Percentiles rank a stretch among this genome's conserved stretches.
phyloP scores from a whole-genome alignment of 1,140 invertebrate genomes.

The Atta cephalotes region DNA sequence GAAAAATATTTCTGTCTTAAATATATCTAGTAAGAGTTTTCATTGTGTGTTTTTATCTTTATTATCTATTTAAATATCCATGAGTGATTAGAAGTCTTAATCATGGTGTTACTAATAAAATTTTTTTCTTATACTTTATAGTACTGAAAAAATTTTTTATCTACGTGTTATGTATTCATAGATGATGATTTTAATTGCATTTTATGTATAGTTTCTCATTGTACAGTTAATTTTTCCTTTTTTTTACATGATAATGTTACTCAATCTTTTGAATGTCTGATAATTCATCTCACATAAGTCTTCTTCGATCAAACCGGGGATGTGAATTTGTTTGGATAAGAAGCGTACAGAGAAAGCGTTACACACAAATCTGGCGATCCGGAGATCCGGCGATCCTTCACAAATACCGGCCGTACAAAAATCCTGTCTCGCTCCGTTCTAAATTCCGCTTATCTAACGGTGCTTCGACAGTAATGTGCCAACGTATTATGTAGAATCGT shows the following conservation, averaged over 20 bases:
- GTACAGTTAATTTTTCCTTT: not conserved
- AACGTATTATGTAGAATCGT: conserved; percentile 83
- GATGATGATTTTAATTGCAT: not conserved
- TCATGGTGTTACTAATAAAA: too few species aligned
- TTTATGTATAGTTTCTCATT: not conserved
- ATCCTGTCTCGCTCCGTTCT: conserved; percentile 79
- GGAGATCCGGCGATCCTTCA: conserved; percentile 67
- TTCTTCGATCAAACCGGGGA: not conserved
- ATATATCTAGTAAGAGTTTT: too few species aligned
- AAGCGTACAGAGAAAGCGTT: not conserved
- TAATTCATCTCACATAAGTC: conserved; percentile 1
- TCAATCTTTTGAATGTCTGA: not conserved
- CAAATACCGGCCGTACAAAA: conserved; percentile 70
- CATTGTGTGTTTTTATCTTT: too few species aligned
- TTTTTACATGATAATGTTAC: not conserved
- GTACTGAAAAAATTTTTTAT: not conserved
- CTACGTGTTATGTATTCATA: not conserved
- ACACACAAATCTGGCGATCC: conserved; percentile 47
- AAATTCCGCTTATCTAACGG: conserved; percentile 82
- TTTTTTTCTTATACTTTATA: not conserved
- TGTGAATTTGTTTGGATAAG: conserved; percentile 17
- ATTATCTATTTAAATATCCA: too few species aligned
- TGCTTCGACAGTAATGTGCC: conserved; percentile 83
- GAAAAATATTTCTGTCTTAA: too few species aligned
- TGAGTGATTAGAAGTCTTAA: too few species aligned